These are phyloP conservation scores for Xyrichtys novacula DNA, from an alignment of 2,797 vertebrate genomes.

Conservation along the genomic window DNA sequence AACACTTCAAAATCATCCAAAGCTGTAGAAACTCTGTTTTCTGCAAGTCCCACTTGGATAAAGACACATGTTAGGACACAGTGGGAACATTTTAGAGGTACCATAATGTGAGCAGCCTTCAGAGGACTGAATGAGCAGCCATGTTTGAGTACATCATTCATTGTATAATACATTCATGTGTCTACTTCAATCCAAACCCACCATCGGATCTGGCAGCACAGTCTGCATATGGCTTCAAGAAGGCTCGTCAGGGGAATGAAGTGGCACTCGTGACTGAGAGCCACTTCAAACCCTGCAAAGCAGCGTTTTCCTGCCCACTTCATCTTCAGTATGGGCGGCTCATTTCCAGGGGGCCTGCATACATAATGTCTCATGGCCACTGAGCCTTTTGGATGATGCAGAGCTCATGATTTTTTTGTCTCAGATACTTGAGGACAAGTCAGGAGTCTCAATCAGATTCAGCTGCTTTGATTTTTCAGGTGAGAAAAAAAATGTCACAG, in stretches of 20 bases:
- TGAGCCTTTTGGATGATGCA: slow-evolving; percentile 35
- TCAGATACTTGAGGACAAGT: slow-evolving; percentile 43
- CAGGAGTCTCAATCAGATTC: slow-evolving; percentile 5
- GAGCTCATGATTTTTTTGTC: slow-evolving; percentile 31
- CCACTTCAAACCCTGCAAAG: slow-evolving; percentile 67
- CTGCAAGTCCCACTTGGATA: not conserved
- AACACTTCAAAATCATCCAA: no score
- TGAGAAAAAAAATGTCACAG: slow-evolving; percentile 4
- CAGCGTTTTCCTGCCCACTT: slow-evolving; percentile 67
- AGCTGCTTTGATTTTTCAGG: slow-evolving; percentile 10
- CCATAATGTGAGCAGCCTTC: not conserved
- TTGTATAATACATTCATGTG: slow-evolving; percentile 43
- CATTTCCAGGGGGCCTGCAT: slow-evolving; percentile 61
- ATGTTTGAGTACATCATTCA: slow-evolving; percentile 35
- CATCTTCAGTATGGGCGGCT: slow-evolving; percentile 54
- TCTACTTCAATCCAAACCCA: slow-evolving; percentile 46
- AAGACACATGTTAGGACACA: not conserved
- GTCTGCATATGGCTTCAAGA: slow-evolving; percentile 44
- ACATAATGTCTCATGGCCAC: slow-evolving; percentile 61
- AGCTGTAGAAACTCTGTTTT: no score
- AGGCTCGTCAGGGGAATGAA: slow-evolving; percentile 57
- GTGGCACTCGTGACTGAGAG: slow-evolving; percentile 62
- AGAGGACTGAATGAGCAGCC: slow-evolving; percentile 36
- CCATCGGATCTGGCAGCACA: slow-evolving; percentile 45
- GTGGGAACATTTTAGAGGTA: not conserved